Percentiles rank a stretch among this genome's conserved stretches.
Conservation (phyloP, 2,797 vertebrate genomes). For the Peromyscus attwateri region DNA sequence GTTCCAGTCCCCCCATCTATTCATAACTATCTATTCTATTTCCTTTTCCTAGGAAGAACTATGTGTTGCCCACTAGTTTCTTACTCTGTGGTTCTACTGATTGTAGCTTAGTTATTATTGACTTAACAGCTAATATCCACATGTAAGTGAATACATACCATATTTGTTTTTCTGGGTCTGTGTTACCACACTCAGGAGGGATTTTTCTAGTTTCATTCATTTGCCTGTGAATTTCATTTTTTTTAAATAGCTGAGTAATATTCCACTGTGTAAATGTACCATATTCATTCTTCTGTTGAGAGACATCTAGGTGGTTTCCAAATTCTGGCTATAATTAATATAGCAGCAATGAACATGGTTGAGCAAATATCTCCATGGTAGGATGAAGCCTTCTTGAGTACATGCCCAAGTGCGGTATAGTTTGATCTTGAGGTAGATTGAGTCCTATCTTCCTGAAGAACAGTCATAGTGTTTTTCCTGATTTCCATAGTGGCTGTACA, state of each 20-base stretch:
- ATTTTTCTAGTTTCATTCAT: not conserved
- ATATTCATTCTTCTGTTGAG: not conserved
- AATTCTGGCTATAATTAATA: not conserved
- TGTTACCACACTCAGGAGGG: not conserved
- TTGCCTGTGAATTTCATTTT: not conserved
- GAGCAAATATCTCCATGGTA: not conserved
- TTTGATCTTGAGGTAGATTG: not conserved
- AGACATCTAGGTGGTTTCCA: not conserved
- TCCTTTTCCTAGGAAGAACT: not conserved
- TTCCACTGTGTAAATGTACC: not conserved
- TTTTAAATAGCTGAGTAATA: not conserved
- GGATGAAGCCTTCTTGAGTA: not conserved
- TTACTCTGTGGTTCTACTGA: not conserved
- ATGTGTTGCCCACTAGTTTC: not conserved
- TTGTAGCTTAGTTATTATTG: not conserved
- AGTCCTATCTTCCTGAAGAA: not conserved
- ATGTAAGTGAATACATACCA: not conserved
- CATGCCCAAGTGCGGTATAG: not conserved
- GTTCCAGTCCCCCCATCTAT: not conserved
- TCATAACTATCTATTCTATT: not conserved
- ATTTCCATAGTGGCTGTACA: not conserved
- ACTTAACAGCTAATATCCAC: not conserved
- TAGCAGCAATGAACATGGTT: not conserved
- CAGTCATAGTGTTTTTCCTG: too few species aligned
- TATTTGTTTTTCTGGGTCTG: not conserved